phyloP scores from a whole-genome alignment of 2,797 vertebrate genomes.

The Pseudotriccus pelzelni region DNA sequence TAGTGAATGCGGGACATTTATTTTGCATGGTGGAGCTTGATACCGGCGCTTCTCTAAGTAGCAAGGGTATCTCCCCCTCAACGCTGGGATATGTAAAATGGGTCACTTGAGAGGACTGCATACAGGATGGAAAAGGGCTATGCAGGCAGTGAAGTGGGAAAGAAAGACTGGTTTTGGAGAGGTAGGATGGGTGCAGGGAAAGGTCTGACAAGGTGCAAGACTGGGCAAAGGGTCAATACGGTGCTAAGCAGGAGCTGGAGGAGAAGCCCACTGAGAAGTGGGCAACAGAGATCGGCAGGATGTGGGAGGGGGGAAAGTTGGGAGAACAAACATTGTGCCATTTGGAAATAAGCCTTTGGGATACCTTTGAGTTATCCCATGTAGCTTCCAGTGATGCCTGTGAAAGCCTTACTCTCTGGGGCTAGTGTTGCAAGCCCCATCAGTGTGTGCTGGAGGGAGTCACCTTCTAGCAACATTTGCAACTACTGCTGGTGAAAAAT shows the following conservation, averaged over 20 bases:
- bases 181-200: background rate
- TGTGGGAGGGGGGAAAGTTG: background rate
- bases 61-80: background rate
- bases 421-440: fast-evolving
- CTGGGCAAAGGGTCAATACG: fast-evolving
- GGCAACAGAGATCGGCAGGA: background rate
- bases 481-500: background rate
- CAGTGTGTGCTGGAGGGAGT: background rate
- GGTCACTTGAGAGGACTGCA: background rate
- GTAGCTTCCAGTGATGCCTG: background rate
- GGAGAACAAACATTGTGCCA: too few species aligned
- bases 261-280: background rate
- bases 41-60: fast-evolving
- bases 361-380: background rate
- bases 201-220: background rate
- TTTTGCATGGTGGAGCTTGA: background rate
- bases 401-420: background rate
- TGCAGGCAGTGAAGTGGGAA: background rate
- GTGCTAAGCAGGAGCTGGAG: background rate
- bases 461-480: background rate
- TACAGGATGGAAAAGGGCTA: background rate
- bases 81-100: fast-evolving
- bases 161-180: background rate
- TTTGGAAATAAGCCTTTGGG: background rate
- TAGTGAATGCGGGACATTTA: too few species aligned